These are phyloP conservation scores for Lepidocyrtoides sp. DNA, from an alignment of 2,888 invertebrate genomes.

Conservation along the genomic window DNA sequence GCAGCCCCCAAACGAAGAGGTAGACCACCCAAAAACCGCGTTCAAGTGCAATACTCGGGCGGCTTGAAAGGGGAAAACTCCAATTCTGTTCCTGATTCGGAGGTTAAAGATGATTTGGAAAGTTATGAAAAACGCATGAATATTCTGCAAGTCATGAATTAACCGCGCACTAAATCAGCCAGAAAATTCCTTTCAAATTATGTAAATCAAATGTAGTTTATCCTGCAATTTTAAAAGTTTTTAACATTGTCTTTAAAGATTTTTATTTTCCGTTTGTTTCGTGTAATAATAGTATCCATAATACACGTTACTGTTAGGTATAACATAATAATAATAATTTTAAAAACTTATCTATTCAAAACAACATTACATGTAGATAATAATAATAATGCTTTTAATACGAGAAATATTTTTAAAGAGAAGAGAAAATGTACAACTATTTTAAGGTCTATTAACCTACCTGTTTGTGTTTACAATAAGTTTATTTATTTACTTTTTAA, in stretches of 20 bases:
- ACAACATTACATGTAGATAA: no score
- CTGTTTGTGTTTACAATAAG: no score
- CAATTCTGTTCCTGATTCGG: background rate
- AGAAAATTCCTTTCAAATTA: no score
- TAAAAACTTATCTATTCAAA: background rate
- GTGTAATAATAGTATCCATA: background rate
- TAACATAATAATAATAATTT: no score
- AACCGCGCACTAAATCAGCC: no score
- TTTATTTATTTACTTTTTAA: no score
- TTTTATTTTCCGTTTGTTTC: slow-evolving; percentile 62
- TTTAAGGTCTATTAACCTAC: no score
- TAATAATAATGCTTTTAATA: slow-evolving; percentile 14
- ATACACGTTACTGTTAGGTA: no score
- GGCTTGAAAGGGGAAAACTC: slow-evolving; percentile 58
- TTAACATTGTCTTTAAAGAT: slow-evolving; percentile 11
- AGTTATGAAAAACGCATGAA: slow-evolving; percentile 63
- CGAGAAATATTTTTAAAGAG: slow-evolving; percentile 22
- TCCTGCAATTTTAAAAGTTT: no score
- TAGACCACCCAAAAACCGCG: slow-evolving; percentile 71
- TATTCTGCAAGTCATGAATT: slow-evolving; percentile 35
- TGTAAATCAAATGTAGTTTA: no score
- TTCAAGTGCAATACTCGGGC: slow-evolving; percentile 13
- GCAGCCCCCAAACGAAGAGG: slow-evolving; percentile 74
- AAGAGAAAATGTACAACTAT: background rate
- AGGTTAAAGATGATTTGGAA: slow-evolving; percentile 44